Conservation (phyloP, 2,888 invertebrate species). For the Lampropteryx suffumata region DNA sequence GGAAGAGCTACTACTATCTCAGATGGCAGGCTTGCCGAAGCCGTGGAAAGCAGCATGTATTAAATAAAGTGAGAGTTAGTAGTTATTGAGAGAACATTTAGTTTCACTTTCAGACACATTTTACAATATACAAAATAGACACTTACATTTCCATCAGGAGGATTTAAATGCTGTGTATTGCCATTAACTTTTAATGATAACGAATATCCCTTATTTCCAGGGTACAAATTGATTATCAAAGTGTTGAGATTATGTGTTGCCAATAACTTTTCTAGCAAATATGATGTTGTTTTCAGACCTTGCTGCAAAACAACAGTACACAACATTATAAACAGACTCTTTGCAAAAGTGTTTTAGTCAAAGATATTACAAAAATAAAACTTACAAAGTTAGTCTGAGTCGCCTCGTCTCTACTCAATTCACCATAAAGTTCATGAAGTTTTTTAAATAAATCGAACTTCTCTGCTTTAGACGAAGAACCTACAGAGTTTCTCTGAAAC, state of each 20-base stretch:
- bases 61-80: too few relatives aligned
- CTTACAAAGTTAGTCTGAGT: slow-evolving; percentile 75
- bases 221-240: slow-evolving; percentile 94
- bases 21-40: too few relatives aligned
- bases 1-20: too few relatives aligned
- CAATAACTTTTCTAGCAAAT: slow-evolving; percentile 92
- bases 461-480: slow-evolving; percentile 63
- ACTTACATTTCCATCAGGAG: slow-evolving; percentile 75
- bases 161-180: slow-evolving; percentile 71
- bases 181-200: slow-evolving; percentile 85
- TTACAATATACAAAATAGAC: too few relatives aligned
- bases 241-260: slow-evolving; percentile 93
- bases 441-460: slow-evolving; percentile 80
- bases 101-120: too few relatives aligned
- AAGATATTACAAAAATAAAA: slow-evolving; percentile 22
- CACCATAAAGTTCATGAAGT: slow-evolving; percentile 76
- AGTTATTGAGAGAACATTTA: too few relatives aligned
- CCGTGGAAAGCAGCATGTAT: too few relatives aligned
- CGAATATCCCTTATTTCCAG: slow-evolving; percentile 96
- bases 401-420: slow-evolving; percentile 73
- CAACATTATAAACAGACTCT: background rate
- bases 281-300: slow-evolving; percentile 85
- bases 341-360: too few relatives aligned
- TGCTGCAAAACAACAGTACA: slow-evolving; percentile 64
- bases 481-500: slow-evolving; percentile 69